A percentile compares a stretch with the other conserved stretches of the same genome.
Evolutionary conservation across 2,797 vertebrate species (phyloP).

Genomic region (Cyclura pinguis): DNA sequence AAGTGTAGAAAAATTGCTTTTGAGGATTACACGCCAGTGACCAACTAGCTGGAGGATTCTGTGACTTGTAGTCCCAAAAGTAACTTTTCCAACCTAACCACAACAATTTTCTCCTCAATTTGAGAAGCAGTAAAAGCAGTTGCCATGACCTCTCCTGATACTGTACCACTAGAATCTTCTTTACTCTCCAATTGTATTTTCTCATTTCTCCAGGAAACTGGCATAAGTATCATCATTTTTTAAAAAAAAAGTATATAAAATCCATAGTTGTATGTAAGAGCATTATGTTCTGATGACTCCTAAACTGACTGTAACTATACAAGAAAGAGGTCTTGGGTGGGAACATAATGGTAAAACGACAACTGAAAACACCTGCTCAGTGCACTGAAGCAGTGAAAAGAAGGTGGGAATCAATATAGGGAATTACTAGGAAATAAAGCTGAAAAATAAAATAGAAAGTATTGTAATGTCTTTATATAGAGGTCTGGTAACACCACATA

Average conservation of each 20-base stretch:
- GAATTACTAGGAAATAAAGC: background rate
- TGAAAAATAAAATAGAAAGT: constrained; percentile 2
- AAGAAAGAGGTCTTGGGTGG: background rate
- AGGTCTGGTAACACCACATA: background rate
- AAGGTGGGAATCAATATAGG: too few species aligned
- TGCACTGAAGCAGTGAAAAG: background rate
- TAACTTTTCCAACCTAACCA: background rate
- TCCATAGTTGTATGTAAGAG: background rate
- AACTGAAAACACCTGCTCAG: background rate
- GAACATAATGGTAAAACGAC: background rate
- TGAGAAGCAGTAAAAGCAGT: background rate
- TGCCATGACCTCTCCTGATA: background rate
- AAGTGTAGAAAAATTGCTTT: too few species aligned
- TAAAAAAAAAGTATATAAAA: background rate
- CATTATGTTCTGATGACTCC: background rate
- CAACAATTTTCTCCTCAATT: background rate
- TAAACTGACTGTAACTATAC: background rate
- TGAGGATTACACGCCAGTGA: too few species aligned
- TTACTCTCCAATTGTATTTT: background rate
- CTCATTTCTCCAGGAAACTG: background rate
- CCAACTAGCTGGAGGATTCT: too few species aligned
- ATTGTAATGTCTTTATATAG: background rate
- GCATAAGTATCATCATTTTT: background rate
- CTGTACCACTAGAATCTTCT: background rate
- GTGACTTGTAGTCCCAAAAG: too few species aligned